These are phyloP conservation scores for Drosophila ironensis DNA, from an alignment of 1,140 invertebrate genomes.

Conservation along the genomic window DNA sequence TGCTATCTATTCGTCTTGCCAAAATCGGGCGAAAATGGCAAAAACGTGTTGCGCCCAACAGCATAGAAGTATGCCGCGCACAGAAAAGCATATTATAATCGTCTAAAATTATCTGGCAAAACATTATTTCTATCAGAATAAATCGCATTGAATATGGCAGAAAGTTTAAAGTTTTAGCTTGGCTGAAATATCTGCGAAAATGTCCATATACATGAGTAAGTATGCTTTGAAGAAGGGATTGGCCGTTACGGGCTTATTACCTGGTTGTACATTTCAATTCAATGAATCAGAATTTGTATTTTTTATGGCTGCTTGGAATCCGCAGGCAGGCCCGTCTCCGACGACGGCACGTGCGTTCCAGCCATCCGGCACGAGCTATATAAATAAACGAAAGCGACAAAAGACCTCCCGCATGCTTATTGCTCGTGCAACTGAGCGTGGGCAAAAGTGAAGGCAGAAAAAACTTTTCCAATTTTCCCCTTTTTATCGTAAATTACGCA, in stretches of 20 bases:
- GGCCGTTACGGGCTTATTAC: neutral
- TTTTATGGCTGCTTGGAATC: constrained; percentile 21
- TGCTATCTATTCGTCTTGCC: no score
- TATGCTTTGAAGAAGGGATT: neutral
- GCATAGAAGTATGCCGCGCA: no score
- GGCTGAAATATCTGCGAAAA: no score
- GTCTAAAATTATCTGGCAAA: no score
- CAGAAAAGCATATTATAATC: no score
- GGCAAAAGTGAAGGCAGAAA: neutral
- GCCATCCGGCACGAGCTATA: constrained; percentile 64
- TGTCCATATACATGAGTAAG: no score
- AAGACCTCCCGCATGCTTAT: neutral
- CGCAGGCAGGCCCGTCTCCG: neutral
- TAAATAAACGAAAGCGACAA: constrained; percentile 64
- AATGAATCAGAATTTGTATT: constrained; percentile 74
- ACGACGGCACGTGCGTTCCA: constrained; percentile 48
- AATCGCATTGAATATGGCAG: no score
- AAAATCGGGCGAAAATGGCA: no score
- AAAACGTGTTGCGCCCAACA: no score
- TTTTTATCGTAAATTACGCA: constrained; percentile 81
- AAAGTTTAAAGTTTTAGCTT: no score
- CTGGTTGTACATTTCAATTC: neutral
- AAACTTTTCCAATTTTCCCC: constrained; percentile 82
- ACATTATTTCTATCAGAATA: no score
- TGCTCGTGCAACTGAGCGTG: constrained; percentile 13